Percentiles rank a stretch among this genome's conserved stretches.
phyloP scores from a whole-genome alignment of 2,888 invertebrate species.

The Crocallis elinguaria region DNA sequence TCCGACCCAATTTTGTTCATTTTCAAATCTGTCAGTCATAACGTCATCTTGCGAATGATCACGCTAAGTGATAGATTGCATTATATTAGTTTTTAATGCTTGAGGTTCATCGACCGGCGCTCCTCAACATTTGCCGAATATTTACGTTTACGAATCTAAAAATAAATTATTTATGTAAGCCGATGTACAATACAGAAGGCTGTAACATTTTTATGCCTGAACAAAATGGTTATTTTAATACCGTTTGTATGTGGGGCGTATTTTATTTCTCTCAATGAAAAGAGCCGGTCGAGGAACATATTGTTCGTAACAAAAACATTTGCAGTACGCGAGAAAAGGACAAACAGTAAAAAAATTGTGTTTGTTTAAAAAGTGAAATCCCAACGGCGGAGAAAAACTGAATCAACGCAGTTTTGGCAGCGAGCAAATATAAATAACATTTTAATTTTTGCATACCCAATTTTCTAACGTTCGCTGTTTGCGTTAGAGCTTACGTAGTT shows the following conservation, averaged over 20 bases:
- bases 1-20: slow-evolving; percentile 22
- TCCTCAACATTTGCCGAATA: slow-evolving; percentile 23
- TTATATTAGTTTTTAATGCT: slow-evolving; percentile 31
- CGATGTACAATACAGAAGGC: slow-evolving; percentile 30
- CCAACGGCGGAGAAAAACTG: neutral
- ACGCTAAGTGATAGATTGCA: slow-evolving; percentile 22
- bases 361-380: slow-evolving; percentile 1
- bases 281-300: slow-evolving; percentile 14
- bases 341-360: slow-evolving; percentile 9
- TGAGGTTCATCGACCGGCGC: slow-evolving; percentile 32
- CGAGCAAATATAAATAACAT: neutral
- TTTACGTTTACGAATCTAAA: slow-evolving; percentile 30
- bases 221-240: slow-evolving; percentile 31
- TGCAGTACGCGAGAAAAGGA: slow-evolving; percentile 2
- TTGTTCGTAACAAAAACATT: slow-evolving; percentile 3
- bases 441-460: neutral
- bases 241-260: slow-evolving; percentile 12
- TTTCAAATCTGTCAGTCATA: slow-evolving; percentile 38
- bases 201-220: slow-evolving; percentile 30
- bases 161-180: slow-evolving; percentile 34
- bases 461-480: neutral
- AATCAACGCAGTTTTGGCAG: neutral
- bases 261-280: slow-evolving; percentile 20
- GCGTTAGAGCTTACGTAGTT: slow-evolving; percentile 14
- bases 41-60: slow-evolving; percentile 28